Percentiles rank a stretch among this genome's conserved stretches.
These are phyloP conservation scores for Pleuronectes platessa DNA, from an alignment of 2,113 vertebrate genomes.

Conservation along the genomic window DNA sequence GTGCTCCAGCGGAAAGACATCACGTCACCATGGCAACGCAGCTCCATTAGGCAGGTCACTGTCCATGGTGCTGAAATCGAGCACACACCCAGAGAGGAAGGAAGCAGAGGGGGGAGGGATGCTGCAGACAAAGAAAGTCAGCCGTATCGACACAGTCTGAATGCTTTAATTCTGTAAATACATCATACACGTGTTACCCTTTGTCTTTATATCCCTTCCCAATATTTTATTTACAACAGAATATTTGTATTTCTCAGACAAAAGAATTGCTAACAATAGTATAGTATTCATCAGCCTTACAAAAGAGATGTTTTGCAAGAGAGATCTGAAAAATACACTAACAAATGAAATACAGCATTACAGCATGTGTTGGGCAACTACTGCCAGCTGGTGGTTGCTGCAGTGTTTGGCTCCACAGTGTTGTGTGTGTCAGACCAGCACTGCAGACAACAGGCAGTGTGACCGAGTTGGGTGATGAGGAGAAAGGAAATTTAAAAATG, in stretches of 20 bases:
- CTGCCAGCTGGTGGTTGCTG: constrained; percentile 57
- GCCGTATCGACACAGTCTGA: neutral
- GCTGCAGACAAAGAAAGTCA: constrained; percentile 37
- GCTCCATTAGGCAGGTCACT: constrained; percentile 50
- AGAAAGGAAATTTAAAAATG: neutral
- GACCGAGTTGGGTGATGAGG: neutral
- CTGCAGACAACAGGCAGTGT: constrained; percentile 10
- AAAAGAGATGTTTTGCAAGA: neutral
- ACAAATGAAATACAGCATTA: neutral
- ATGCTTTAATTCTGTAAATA: neutral
- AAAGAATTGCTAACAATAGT: neutral
- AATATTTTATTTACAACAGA: neutral
- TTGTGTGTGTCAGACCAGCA: constrained; percentile 21
- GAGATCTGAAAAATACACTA: neutral
- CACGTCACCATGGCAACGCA: constrained; percentile 76
- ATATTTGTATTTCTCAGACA: neutral
- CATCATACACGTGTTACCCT: neutral
- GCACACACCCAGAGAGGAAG: constrained; percentile 6
- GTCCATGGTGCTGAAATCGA: constrained; percentile 65
- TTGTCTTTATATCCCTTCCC: neutral
- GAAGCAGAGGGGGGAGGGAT: constrained; percentile 34
- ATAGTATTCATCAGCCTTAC: neutral
- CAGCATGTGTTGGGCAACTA: constrained; percentile 29
- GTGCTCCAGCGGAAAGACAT: constrained; percentile 39
- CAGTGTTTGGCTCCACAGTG: constrained; percentile 31